These are phyloP conservation scores for Gymnothorax javanicus DNA, from an alignment of 2,797 vertebrate species.

Conservation along the genomic window DNA sequence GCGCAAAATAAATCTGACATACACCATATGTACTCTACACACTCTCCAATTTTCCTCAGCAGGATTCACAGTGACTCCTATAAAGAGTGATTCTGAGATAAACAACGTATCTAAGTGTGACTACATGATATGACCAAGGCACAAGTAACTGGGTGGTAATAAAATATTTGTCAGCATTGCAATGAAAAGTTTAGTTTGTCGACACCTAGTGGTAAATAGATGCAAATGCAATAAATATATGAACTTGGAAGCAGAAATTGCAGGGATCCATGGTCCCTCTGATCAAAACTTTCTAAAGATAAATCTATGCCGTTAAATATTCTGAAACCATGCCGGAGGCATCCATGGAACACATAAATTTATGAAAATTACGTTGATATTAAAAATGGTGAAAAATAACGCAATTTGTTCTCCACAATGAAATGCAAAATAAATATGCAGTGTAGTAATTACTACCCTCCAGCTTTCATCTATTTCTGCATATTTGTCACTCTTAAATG, in stretches of 20 bases:
- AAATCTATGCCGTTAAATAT: background rate
- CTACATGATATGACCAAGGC: background rate
- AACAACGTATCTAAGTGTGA: background rate
- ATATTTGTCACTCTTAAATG: too few species aligned
- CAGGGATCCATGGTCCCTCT: background rate
- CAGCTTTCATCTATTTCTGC: too few species aligned
- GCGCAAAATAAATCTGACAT: too few species aligned
- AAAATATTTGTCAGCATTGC: background rate
- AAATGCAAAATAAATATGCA: background rate
- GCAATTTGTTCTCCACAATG: background rate
- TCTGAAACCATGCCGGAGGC: constrained; percentile 42
- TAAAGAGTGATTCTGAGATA: too few species aligned
- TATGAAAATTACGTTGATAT: constrained; percentile 24
- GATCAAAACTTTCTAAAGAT: too few species aligned
- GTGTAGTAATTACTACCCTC: too few species aligned
- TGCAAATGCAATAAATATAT: background rate
- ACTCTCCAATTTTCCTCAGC: too few species aligned
- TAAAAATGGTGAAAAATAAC: background rate
- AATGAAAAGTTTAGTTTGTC: background rate
- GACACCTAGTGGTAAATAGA: background rate
- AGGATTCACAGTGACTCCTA: too few species aligned
- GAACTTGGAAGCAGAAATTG: background rate
- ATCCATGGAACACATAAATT: constrained; percentile 45
- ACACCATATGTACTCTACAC: too few species aligned
- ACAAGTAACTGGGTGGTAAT: background rate